A percentile compares a stretch with the other conserved stretches of the same genome.
Conservation (phyloP, 2,888 invertebrate species). For the Lasiommata megera region DNA sequence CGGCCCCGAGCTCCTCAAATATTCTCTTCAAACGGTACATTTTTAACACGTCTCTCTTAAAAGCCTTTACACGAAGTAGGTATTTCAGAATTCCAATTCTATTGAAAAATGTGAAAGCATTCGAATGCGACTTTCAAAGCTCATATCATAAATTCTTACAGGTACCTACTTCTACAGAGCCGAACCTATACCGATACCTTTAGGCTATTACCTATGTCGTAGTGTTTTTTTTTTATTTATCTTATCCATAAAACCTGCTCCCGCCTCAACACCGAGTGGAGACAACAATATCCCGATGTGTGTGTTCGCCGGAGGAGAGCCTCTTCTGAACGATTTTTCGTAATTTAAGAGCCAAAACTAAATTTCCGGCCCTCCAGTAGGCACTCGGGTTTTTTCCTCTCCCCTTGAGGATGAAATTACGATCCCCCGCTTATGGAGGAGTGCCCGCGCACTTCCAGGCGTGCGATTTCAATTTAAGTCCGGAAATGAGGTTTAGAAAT, state of each 20-base stretch:
- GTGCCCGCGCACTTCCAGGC: background rate
- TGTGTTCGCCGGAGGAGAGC: background rate
- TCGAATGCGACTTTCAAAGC: conserved; percentile 3
- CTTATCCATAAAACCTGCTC: too few relatives aligned
- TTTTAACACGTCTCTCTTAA: conserved; percentile 2
- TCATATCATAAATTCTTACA: background rate
- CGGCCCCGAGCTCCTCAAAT: background rate
- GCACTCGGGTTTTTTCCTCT: background rate
- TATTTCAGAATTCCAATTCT: background rate
- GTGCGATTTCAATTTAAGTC: background rate
- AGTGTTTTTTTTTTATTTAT: too few relatives aligned
- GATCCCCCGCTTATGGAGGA: background rate
- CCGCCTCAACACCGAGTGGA: background rate
- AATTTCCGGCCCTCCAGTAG: background rate
- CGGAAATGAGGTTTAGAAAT: background rate
- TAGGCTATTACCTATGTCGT: too few relatives aligned
- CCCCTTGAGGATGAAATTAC: background rate
- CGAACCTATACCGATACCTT: too few relatives aligned
- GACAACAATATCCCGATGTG: background rate
- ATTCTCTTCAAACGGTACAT: background rate
- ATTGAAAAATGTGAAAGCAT: conserved; percentile 1
- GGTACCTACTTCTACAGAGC: too few relatives aligned
- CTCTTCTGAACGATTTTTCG: background rate
- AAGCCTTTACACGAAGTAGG: conserved; percentile 4
- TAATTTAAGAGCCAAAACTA: background rate